phyloP scores from a whole-genome alignment of 2,888 invertebrate genomes.

The Clepsis dumicolana region DNA sequence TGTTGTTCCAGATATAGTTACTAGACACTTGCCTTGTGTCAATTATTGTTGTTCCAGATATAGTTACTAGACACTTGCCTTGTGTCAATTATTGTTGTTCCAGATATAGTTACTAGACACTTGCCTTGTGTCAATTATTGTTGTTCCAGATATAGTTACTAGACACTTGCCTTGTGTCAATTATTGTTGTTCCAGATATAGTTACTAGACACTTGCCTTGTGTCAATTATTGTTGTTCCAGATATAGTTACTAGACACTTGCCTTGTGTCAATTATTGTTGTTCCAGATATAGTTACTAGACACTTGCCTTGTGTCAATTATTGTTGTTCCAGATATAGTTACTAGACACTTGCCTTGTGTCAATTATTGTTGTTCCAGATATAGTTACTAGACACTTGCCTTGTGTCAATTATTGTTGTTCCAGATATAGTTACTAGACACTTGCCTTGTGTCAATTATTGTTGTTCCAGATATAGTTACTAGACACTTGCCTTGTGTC shows the following conservation, averaged over 20 bases:
- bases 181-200: slow-evolving; percentile 4
- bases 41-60: slow-evolving; percentile 8
- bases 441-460: neutral
- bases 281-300: neutral
- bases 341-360: no score
- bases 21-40: neutral
- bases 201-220: no score
- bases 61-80: no score
- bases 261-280: slow-evolving; percentile 11
- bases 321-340: slow-evolving; percentile 5
- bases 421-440: neutral
- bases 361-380: slow-evolving; percentile 14
- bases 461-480: slow-evolving; percentile 8
- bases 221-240: slow-evolving; percentile 14
- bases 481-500: neutral
- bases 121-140: slow-evolving; percentile 6
- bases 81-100: slow-evolving; percentile 12
- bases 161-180: neutral
- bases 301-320: neutral
- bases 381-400: neutral
- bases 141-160: slow-evolving; percentile 1
- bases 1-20: slow-evolving; percentile 8
- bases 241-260: neutral
- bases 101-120: neutral
- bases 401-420: slow-evolving; percentile 14